Evolutionary conservation across 2,797 vertebrate genomes (phyloP), one percentile per base, ranked within the genome.

Genomic region (Acipenser transmontanus): DNA sequence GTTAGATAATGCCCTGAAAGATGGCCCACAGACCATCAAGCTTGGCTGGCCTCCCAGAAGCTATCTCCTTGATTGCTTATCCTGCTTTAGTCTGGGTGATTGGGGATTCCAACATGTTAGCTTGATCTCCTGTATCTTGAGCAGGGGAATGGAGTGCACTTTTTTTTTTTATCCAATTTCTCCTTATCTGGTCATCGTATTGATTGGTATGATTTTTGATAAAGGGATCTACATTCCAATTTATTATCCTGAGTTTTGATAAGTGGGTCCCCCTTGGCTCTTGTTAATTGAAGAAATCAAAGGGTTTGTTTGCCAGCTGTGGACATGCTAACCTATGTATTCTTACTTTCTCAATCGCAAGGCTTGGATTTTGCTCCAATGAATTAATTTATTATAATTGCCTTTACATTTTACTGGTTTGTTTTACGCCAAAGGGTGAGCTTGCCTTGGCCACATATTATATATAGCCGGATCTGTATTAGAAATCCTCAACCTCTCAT

Each of bases 391-490:
- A 54, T 54, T 6, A 54, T 49, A 49, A 20, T 8, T 49, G 67
- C 49, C 62, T 34, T 69, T 69, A 57, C 49, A 3, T 47, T 49
- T 64, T 60, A 59, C 17, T 9, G 8, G 2, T 12, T 54, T 9
- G n/a, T 54, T n/a, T 54, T n/a, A 1, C 2, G 4, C 34, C 34
- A 34, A 34, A 34, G 34, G 34, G 1, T 34, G 34, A 3, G 20
- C 13, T 14, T n/a, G 48, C 54, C 6, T 47, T 34, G 34, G 34
- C 34, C 34, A 34, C 34, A 34, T 34, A 3, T 83, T 82, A 77
- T 68, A 79, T 82, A 80, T 78, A 81, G 76, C 64, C 64, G 61
- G 73, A 69, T 75, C 77, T 66, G 59, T 73, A 75, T 78, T 82
- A 71, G 76, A 75, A 75, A 72, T 67, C 66, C 70, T 72, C 77